Conservation (phyloP, 1,140 invertebrate species). For the Paraescarpia echinospica region DNA sequence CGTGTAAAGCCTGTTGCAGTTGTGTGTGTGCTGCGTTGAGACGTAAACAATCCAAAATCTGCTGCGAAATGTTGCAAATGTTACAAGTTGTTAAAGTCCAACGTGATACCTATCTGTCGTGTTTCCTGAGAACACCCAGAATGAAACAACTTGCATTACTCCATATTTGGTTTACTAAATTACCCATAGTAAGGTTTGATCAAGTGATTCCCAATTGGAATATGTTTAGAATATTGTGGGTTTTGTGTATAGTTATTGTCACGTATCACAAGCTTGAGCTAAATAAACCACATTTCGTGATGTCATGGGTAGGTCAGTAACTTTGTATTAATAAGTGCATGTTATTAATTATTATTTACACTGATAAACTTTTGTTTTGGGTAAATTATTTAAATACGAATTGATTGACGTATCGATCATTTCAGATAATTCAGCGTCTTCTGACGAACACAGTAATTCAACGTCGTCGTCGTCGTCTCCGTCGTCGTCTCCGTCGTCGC, state of each 20-base stretch:
- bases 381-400: no score
- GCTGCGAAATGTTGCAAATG: not conserved
- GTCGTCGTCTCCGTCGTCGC: not conserved
- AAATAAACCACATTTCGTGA: not conserved
- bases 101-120: not conserved
- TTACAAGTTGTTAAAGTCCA: not conserved
- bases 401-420: no score
- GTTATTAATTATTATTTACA: no score
- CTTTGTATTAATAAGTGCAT: no score
- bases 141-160: not conserved
- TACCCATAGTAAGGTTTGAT: not conserved
- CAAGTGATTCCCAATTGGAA: not conserved
- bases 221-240: not conserved
- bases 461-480: not conserved
- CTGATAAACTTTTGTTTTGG: no score
- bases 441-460: no score
- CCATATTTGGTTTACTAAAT: not conserved
- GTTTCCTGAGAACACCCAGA: not conserved
- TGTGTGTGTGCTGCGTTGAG: not conserved
- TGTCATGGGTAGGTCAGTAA: no score
- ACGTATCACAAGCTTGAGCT: not conserved
- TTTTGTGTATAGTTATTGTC: not conserved
- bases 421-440: no score
- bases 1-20: not conserved
- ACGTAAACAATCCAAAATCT: not conserved